Percentiles rank a stretch among this genome's conserved stretches.
Conservation (phyloP, 2,888 invertebrate species). For the Trichogramma evanescens region DNA sequence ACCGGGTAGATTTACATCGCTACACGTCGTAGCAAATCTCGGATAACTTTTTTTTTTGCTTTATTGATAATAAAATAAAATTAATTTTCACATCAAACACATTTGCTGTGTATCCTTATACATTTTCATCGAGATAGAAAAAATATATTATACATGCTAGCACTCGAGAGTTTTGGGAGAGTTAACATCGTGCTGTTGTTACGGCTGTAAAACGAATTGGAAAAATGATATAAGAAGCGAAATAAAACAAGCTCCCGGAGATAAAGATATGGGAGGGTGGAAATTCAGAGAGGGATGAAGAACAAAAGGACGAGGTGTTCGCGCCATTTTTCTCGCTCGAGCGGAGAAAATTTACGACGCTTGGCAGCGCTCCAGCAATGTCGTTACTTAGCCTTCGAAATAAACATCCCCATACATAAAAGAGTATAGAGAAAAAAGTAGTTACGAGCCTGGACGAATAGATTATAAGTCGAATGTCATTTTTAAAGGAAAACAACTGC, state of each 20-base stretch:
- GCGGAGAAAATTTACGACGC: conserved; percentile 39
- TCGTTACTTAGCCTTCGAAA: conserved; percentile 43
- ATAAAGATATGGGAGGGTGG: conserved; percentile 19
- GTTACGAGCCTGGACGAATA: too few species aligned
- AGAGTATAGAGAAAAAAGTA: not conserved
- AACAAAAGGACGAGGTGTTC: conserved; percentile 33
- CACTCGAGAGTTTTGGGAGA: not conserved
- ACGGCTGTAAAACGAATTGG: not conserved
- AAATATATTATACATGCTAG: too few species aligned
- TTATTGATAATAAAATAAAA: too few species aligned
- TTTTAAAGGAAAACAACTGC: too few species aligned
- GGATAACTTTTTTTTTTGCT: too few species aligned
- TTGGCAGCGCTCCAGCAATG: conserved; percentile 41
- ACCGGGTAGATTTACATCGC: too few species aligned
- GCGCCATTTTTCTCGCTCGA: conserved; percentile 43
- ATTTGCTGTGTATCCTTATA: too few species aligned
- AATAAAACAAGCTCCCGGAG: conserved; percentile 18
- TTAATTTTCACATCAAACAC: too few species aligned
- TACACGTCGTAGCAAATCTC: too few species aligned
- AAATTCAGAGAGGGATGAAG: conserved; percentile 17
- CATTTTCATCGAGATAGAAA: too few species aligned
- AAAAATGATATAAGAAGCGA: conserved; percentile 12
- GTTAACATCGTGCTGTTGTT: conserved; percentile 9
- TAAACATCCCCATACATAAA: conserved; percentile 32
- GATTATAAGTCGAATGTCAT: too few species aligned